These are phyloP conservation scores for Cettia cetti DNA, from an alignment of 2,113 vertebrate species.

Conservation along the genomic window DNA sequence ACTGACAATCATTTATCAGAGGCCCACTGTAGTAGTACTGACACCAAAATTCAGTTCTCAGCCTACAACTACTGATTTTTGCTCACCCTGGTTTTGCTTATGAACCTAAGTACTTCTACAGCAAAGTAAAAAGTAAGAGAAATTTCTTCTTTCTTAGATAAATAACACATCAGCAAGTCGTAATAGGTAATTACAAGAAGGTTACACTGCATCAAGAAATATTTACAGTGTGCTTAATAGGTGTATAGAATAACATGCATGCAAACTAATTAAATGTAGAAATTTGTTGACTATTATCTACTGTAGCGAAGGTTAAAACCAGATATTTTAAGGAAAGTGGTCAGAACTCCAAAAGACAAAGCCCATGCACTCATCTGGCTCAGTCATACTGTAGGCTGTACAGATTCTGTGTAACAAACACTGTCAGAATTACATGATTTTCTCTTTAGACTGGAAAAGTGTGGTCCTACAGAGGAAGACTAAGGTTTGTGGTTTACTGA, in stretches of 20 bases:
- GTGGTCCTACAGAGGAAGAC: neutral
- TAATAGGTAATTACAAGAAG: neutral
- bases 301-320: neutral
- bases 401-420: neutral
- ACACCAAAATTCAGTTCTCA: neutral
- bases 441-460: neutral
- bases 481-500: neutral
- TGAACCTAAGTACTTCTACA: neutral
- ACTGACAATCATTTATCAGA: neutral
- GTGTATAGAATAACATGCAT: neutral
- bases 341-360: neutral
- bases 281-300: neutral
- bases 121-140: neutral
- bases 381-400: neutral
- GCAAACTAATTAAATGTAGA: neutral
- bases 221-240: neutral
- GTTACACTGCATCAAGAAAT: neutral
- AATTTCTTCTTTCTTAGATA: neutral
- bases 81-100: neutral
- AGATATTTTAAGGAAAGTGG: neutral
- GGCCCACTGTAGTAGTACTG: neutral
- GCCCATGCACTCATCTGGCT: neutral
- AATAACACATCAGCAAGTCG: neutral
- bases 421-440: neutral
- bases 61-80: neutral